Base-by-base conservation (phyloP, 1,140 invertebrate genomes). In the Drosophila nannoptera region DNA sequence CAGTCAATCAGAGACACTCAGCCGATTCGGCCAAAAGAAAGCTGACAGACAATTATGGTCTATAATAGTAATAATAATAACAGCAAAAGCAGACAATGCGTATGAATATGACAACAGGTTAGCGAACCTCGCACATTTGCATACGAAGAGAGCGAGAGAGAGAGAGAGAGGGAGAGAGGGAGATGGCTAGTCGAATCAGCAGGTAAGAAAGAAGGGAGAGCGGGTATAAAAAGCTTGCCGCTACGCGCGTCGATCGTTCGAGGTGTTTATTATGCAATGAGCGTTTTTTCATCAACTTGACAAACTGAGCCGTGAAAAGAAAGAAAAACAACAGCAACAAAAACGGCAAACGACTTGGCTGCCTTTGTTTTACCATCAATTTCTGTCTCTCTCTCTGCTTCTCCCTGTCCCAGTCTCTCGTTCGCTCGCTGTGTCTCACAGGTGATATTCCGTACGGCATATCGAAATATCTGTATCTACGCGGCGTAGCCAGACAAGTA, bases 231-330 rank as follows among this genome's bases (percentile, higher is more conserved):
- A 50, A 60, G 43, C 54, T 64, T 69, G 77, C 63, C 77, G 77
- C 77, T 78, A 78, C 77, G 55, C 62, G 74, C 73, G 73, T 71
- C 54, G 33, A 14, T 56, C 59, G 38, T 11, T 56, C 68, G 76
- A 76, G 81, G 83, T 84, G 81, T 72, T 84, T 84, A 84, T 84
- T 84, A 84, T 86, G 81, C 81, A 84, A 84, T 73, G 64, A 77
- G 40, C 81, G 81, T 84, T 81, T 86, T 84, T 84, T 86, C 81
- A 86, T 72, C 81, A 76, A 84, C 81, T 77, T 86, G 81, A 86
- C 81, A 84, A 81, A 72, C 69, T 61, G 58, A 86, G 80, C 69
- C 56, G 53, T 77, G 73, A 81, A 75, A 61, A 52, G 52, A 45
- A 63, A 52, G 12, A n/a, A 43, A 14, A 43, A 43, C 12, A 12